These are phyloP conservation scores for Hucho hucho DNA, from an alignment of 2,113 vertebrate species.

Conservation along the genomic window DNA sequence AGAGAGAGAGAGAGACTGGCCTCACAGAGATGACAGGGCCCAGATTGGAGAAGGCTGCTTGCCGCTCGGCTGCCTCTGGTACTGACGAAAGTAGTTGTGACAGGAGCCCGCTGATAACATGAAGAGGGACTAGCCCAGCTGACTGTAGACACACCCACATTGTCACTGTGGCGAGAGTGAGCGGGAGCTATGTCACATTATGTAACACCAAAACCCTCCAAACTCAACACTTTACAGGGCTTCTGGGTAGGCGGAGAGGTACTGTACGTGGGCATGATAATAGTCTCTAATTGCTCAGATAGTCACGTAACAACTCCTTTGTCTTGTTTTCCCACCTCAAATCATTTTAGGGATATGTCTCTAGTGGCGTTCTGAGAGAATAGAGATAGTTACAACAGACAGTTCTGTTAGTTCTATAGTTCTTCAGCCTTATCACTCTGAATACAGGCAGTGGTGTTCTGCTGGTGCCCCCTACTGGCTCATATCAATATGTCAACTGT, in stretches of 20 bases:
- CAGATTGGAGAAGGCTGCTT: constrained; percentile 26
- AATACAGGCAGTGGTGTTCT: background rate
- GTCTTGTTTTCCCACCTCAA: background rate
- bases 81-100: constrained; percentile 14
- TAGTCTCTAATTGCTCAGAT: background rate
- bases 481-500: background rate
- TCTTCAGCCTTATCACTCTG: background rate
- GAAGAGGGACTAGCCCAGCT: background rate
- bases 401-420: no score
- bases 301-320: background rate
- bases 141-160: background rate
- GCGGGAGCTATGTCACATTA: constrained; percentile 20
- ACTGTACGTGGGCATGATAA: background rate
- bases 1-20: no score
- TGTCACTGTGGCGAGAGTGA: background rate
- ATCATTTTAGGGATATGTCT: background rate
- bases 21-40: constrained; percentile 21
- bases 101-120: constrained; percentile 11
- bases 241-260: no score
- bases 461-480: constrained; percentile 55
- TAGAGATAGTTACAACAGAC: no score
- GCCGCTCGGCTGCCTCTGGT: constrained; percentile 6
- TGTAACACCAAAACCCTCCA: constrained; percentile 1
- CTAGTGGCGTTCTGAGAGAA: no score
- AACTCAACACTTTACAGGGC: no score